Evolutionary conservation across 2,797 vertebrate genomes (phyloP), one percentile per base, ranked within the genome.

Genomic region (Esox lucius): DNA sequence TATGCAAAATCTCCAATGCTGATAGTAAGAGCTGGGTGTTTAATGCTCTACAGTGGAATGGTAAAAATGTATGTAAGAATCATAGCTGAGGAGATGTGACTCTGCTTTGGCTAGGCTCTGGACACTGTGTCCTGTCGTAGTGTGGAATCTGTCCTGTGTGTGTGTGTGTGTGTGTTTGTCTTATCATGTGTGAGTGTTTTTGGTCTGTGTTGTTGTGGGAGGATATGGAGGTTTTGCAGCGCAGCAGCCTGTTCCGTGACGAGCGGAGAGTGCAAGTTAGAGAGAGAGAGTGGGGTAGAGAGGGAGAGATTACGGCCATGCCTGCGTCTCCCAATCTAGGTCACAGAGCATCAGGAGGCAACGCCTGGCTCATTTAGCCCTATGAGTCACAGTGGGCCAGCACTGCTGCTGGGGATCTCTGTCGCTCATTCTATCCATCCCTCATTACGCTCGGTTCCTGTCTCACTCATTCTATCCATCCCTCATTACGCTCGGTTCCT

Each of bases 331-430:
- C 85, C 85, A 89, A 93, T 93, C 91, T 93, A 93, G 92, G 93
- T 93, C 93, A 94, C 91, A 91, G 89, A 91, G 90, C 89, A 92
- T 88, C 85, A 87, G 86, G 89, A 90, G 91, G 86, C 89, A 90
- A 89, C 69, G 89, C 87, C 86, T 82, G 82, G 86, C 88, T 92
- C 88, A 85, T 90, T 91, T 90, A 89, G 87, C 81, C 56, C 86
- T 82, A 83, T 84, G 90, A 92, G 85, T 91, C 91, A 91, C 87
- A 81, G 75, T 83, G 76, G 88, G 81, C 82, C 80, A 81, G 78
- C 67, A 74, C 77, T 80, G 87, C 86, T 88, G 85, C 80, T 76
- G 81, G 86, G 78, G 81, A 80, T 71, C 22, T 24, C 16, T 26
- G 28, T 24, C 48, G 13, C 70, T 28, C 62, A 61, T 26, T 72